These are phyloP conservation scores for Toxotes chatareus DNA, from an alignment of 2,113 vertebrate genomes.

Conservation along the genomic window DNA sequence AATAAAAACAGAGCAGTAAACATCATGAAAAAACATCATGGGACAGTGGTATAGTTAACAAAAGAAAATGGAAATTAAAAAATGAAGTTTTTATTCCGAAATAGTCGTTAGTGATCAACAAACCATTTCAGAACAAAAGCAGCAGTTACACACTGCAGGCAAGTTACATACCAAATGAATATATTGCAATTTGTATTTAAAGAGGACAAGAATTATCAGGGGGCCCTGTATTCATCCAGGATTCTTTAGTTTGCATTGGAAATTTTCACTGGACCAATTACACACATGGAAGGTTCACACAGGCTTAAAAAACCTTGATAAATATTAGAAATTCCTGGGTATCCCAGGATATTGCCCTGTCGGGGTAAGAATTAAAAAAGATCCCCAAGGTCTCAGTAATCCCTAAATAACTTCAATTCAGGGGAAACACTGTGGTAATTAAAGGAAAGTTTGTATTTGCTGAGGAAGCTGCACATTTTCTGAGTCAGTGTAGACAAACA, in stretches of 20 bases:
- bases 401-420: neutral
- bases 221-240: slow-evolving; percentile 29
- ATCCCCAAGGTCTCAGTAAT: neutral
- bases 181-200: slow-evolving; percentile 42
- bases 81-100: no score
- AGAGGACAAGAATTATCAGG: slow-evolving; percentile 12
- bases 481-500: neutral
- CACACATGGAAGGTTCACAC: slow-evolving; percentile 53
- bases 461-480: neutral
- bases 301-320: slow-evolving; percentile 32
- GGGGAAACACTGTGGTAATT: neutral
- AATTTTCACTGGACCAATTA: slow-evolving; percentile 48
- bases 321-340: neutral
- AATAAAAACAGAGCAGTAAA: no score
- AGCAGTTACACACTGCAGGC: neutral
- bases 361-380: neutral
- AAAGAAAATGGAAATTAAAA: no score
- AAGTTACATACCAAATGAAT: slow-evolving; percentile 25
- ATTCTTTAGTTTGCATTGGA: slow-evolving; percentile 20
- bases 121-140: no score
- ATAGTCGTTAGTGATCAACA: no score
- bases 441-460: neutral
- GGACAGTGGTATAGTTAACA: no score
- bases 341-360: neutral
- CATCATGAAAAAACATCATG: no score